These are phyloP conservation scores for Bovichtus variegatus DNA, from an alignment of 2,797 vertebrate species.

Conservation along the genomic window DNA sequence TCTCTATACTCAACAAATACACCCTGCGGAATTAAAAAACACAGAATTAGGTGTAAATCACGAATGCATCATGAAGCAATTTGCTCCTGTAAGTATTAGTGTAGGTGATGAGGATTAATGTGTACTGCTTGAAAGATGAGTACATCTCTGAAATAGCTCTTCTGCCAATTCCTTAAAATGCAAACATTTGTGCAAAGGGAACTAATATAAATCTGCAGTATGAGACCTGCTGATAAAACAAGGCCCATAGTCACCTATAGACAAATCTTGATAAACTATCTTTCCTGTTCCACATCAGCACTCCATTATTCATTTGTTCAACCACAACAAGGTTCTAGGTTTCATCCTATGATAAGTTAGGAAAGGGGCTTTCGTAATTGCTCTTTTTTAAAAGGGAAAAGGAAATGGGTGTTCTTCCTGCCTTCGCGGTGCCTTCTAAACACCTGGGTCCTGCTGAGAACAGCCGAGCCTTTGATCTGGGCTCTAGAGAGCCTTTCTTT, in stretches of 20 bases:
- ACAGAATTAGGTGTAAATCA: neutral
- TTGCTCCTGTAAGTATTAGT: constrained; percentile 5
- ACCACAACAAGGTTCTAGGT: constrained; percentile 49
- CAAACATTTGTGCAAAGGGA: constrained; percentile 25
- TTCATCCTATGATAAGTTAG: constrained; percentile 39
- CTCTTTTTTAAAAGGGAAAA: constrained; percentile 43
- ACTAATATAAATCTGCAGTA: constrained; percentile 11
- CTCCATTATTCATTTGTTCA: constrained; percentile 52
- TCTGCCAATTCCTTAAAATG: constrained; percentile 21
- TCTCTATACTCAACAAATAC: neutral
- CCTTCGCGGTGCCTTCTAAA: constrained; percentile 44
- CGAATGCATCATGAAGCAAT: constrained; percentile 8
- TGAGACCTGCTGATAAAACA: constrained; percentile 2
- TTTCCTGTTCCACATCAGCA: constrained; percentile 37
- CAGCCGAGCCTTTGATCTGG: constrained; percentile 66
- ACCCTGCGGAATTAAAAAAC: constrained; percentile 9
- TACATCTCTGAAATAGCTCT: constrained; percentile 17
- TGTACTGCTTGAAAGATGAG: constrained; percentile 19
- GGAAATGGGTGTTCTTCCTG: constrained; percentile 42
- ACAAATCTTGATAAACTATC: constrained; percentile 31
- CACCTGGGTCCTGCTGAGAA: constrained; percentile 59
- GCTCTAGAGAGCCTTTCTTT: constrained; percentile 54
- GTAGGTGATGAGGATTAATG: constrained; percentile 21
- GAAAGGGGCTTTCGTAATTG: constrained; percentile 50
- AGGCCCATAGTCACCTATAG: neutral